A percentile compares a stretch with the other conserved stretches of the same genome.
Conservation (phyloP, 1,140 invertebrate species). For the Eupeodes corollae region DNA sequence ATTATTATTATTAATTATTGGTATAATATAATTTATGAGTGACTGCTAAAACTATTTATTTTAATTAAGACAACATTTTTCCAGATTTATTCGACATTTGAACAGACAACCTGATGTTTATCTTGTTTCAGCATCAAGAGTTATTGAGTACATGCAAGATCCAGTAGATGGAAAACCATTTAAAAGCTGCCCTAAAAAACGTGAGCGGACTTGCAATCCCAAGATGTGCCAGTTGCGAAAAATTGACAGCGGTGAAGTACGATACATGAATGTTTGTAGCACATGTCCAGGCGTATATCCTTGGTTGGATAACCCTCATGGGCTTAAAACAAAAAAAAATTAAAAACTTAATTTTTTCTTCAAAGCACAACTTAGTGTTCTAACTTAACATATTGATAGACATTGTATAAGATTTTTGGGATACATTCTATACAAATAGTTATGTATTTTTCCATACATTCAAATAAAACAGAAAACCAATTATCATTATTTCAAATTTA, state of each 20-base stretch:
- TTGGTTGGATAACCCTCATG: conserved; percentile 39
- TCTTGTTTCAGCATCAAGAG: conserved; percentile 32
- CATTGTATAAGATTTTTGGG: no score
- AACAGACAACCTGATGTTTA: conserved; percentile 41
- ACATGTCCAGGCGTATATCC: conserved; percentile 37
- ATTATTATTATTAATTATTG: no score
- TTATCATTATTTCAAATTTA: no score
- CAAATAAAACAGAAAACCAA: no score
- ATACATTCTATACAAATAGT: no score
- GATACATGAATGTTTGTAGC: conserved; percentile 38
- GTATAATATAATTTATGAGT: no score
- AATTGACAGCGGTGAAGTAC: conserved; percentile 21
- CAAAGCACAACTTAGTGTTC: no score
- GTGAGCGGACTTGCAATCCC: conserved; percentile 20
- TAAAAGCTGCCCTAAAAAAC: conserved; percentile 14
- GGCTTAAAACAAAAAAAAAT: conserved; percentile 5
- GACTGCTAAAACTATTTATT: no score
- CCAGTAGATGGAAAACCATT: conserved; percentile 26
- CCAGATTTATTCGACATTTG: conserved; percentile 41
- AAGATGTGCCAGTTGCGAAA: conserved; percentile 29
- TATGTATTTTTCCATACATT: no score
- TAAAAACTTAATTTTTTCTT: no score
- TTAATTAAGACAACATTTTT: not conserved
- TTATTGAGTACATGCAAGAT: conserved; percentile 26
- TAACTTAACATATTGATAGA: no score